Base-by-base conservation (phyloP, 2,888 invertebrate species). In the Apotomis betuletana region DNA sequence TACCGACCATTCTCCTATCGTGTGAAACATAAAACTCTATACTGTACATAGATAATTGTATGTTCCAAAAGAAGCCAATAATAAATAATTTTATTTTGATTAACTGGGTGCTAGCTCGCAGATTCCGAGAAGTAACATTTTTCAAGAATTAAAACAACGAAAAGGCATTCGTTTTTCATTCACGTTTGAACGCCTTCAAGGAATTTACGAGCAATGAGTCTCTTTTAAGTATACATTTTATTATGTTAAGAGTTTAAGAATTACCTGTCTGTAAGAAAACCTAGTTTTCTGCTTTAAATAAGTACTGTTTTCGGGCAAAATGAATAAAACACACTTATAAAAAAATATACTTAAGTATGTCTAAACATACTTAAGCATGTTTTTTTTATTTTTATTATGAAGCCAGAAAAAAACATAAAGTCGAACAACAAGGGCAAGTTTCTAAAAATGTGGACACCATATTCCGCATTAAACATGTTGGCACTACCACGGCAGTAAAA, bases 401-500 rank as follows among this genome's bases (percentile, higher is more conserved):
- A 15, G 15, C 15, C 15, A 15, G 15, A 15, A 15, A 15, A 15
- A 15, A 15, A 15, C 15, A 15, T 15, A 15, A 15, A 15, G 15
- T 44, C 41, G n/a, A 15, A 9, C 9, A 60, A 15, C 13, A 60
- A 46, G 41, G 41, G 6, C 10, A 10, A 13, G 10, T 8, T 44
- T 15, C 8, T 15, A 44, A 60, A 46, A 61, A 41, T 36, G 49
- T 38, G 27, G 41, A 44, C 41, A n/a, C 15, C 9, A 13, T 65
- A 55, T 65, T 55, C n/a, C 27, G 13, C 49, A 57, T 65, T 36
- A 13, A 59, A 65, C 12, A 12, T 58, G 36, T 67, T 58, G 49
- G 67, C 67, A 62, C 46, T 36, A 27, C 49, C 13, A 27, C 10
- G 63, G 63, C 5, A 59, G 46, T 64, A 70, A 69, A 69, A 69